Conservation (phyloP, 2,113 vertebrate species). For the Chrysochloris asiatica region DNA sequence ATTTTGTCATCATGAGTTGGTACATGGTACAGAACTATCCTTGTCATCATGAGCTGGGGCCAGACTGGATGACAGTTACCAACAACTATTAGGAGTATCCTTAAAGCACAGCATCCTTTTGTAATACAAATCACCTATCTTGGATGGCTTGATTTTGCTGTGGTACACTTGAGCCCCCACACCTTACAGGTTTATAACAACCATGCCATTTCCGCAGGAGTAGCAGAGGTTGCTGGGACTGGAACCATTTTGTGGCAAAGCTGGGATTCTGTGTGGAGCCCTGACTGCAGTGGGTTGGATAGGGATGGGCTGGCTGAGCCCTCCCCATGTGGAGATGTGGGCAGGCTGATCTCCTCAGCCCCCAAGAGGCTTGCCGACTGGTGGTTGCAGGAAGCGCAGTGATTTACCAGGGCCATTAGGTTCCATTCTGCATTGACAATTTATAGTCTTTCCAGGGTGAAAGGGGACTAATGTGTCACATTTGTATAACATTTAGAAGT, state of each 20-base stretch:
- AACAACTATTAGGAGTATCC: not conserved
- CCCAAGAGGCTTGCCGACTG: rapidly evolving
- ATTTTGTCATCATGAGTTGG: not conserved
- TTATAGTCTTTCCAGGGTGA: slow-evolving; percentile 46
- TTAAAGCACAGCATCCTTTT: not conserved
- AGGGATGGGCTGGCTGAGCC: not conserved
- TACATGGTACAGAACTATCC: too few species aligned
- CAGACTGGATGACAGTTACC: not conserved
- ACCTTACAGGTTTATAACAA: not conserved
- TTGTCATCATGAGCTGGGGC: not conserved
- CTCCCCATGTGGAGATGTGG: not conserved
- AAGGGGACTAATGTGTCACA: slow-evolving; percentile 40
- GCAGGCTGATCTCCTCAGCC: not conserved
- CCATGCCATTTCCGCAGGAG: not conserved
- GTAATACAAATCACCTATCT: not conserved
- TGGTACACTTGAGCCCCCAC: not conserved
- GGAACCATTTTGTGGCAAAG: not conserved
- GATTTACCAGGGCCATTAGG: slow-evolving; percentile 82
- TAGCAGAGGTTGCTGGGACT: not conserved
- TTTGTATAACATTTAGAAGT: slow-evolving; percentile 43
- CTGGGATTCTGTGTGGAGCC: not conserved
- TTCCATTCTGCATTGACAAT: slow-evolving; percentile 70
- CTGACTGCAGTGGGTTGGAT: not conserved
- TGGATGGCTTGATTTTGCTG: slow-evolving; percentile 56
- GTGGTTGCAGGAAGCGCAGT: slow-evolving; percentile 70